phyloP scores from a whole-genome alignment of 1,140 invertebrate species.

The Platyura marginata region DNA sequence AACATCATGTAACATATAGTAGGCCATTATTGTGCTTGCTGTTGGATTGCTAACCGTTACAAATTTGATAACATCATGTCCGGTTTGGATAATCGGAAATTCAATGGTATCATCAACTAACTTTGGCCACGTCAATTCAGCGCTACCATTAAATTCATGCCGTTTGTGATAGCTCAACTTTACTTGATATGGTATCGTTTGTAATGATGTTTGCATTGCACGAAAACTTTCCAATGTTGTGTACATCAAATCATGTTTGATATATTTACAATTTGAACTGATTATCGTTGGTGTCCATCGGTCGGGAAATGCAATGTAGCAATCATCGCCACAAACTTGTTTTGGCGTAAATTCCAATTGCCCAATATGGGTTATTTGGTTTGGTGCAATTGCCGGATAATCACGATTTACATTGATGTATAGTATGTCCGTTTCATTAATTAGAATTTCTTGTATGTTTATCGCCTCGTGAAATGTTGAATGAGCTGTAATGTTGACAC shows the following conservation, averaged over 20 bases:
- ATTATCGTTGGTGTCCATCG: not conserved
- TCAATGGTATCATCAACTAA: slow-evolving; percentile 11
- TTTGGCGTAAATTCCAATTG: slow-evolving; percentile 45
- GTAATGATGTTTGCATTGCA: slow-evolving; percentile 12
- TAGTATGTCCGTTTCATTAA: slow-evolving; percentile 25
- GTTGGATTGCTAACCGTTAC: slow-evolving; percentile 18
- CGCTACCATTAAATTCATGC: slow-evolving; percentile 16
- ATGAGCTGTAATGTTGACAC: slow-evolving; percentile 47
- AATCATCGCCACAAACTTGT: slow-evolving; percentile 45
- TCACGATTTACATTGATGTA: slow-evolving; percentile 25
- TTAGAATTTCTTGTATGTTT: slow-evolving; percentile 32
- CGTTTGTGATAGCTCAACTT: slow-evolving; percentile 16
- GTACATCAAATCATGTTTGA: slow-evolving; percentile 9
- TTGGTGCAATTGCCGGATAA: slow-evolving; percentile 17
- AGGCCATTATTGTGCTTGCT: slow-evolving; percentile 12
- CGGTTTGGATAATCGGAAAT: slow-evolving; percentile 16
- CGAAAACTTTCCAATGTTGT: slow-evolving; percentile 16
- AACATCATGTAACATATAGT: slow-evolving; percentile 9
- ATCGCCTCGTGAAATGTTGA: slow-evolving; percentile 56
- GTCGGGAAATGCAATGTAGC: slow-evolving; percentile 36
- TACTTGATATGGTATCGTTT: slow-evolving; percentile 13
- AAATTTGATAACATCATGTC: slow-evolving; percentile 12
- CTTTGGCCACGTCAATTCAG: slow-evolving; percentile 19
- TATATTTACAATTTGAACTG: not conserved
- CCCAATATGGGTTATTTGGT: slow-evolving; percentile 30